Base-by-base conservation (phyloP, 2,113 vertebrate genomes). In the Rhegmatorhina hoffmannsi region DNA sequence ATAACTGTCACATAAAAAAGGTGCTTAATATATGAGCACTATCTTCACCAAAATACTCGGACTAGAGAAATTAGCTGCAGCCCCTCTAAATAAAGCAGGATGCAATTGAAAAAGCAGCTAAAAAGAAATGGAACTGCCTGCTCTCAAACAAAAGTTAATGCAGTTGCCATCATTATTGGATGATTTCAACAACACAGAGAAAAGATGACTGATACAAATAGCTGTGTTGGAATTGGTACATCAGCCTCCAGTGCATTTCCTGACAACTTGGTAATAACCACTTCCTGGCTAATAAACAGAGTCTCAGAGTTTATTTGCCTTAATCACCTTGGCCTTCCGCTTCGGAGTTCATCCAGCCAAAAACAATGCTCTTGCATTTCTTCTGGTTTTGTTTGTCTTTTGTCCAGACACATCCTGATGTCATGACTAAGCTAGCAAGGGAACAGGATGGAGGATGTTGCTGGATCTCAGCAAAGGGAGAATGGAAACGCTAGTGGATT, bases 211-310 rank as follows among this genome's bases (percentile, higher is more conserved):
- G 40, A 50, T 79, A 49, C 1, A 1, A 50, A 56, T 2, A 83
- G 43, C 63, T 83, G 2, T 85, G 67, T 3, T 53, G 63, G 74
- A n/a, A 43, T 13, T 73, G 70, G 74, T 63, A 67, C 33, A 16
- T 53, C 9, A 14, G 91, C 34, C 67, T 88, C 63, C 34, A 76
- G 74, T 1, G 26, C 58, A 69, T 82, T 95, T 96, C 91, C 84
- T 94, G 82, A 29, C 66, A 44, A 56, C 89, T 84, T 87, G 88
- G 68, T 89, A 92, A 92, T 89, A 94, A 80, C 70, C 67, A 63
- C 80, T 94, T 97, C 93, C 91, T 95, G 90, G 46, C 82, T 94
- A 94, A 95, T 95, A 94, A 96, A 95, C 74, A 89, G 17, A 47
- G 50, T 21, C 46, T 44, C 0, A 1, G 58, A 74, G 20, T 55